phyloP scores from a whole-genome alignment of 2,888 invertebrate species.

The Ellobium chinense region DNA sequence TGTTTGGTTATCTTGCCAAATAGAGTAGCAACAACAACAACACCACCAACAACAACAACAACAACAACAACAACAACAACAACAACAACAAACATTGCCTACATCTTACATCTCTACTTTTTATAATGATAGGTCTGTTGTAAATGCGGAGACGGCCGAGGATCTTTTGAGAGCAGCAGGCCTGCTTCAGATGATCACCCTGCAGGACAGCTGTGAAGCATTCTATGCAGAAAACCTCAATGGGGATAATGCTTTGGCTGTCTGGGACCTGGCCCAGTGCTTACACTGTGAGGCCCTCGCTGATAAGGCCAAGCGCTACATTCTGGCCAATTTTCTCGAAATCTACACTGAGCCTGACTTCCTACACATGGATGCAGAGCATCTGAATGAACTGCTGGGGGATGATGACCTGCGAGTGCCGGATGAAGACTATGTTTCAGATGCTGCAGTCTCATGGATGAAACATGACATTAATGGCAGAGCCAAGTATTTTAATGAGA shows the following conservation, averaged over 20 bases:
- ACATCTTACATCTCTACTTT: too few species aligned
- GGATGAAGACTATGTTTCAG: conserved; percentile 89
- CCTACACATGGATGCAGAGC: conserved; percentile 84
- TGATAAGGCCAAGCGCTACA: conserved; percentile 84
- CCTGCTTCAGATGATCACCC: conserved; percentile 89
- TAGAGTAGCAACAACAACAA: too few species aligned
- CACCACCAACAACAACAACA: too few species aligned
- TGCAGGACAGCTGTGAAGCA: conserved; percentile 88
- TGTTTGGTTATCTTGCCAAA: too few species aligned
- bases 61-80: too few species aligned
- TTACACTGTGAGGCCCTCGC: conserved; percentile 86
- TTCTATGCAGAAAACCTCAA: conserved; percentile 85
- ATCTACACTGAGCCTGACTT: conserved; percentile 60
- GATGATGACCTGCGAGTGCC: conserved; percentile 91
- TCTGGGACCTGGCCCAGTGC: conserved; percentile 89
- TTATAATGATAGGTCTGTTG: conserved; percentile 38
- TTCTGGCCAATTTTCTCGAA: conserved; percentile 80
- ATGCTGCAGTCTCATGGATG: conserved; percentile 85
- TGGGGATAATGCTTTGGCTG: conserved; percentile 89
- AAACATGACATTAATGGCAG: conserved; percentile 80
- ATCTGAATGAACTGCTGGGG: conserved; percentile 87
- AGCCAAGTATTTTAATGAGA: conserved; percentile 41
- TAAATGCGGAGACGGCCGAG: conserved; percentile 85
- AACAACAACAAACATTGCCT: too few species aligned
- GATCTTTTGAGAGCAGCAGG: conserved; percentile 86